phyloP scores from a whole-genome alignment of 2,888 invertebrate genomes.

The Isoperla grammatica region DNA sequence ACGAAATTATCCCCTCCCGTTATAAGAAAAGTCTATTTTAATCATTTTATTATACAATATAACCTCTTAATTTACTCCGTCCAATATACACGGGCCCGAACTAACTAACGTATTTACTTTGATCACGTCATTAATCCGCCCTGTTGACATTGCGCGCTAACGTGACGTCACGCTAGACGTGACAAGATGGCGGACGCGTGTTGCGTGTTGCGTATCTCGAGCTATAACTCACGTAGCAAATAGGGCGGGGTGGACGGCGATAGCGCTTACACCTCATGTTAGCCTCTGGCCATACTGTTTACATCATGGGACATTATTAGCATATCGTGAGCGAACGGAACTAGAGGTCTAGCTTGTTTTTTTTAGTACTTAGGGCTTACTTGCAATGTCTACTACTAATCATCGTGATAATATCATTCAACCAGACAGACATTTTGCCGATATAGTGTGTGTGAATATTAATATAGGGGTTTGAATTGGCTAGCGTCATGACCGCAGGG shows the following conservation, averaged over 20 bases:
- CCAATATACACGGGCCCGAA: slow-evolving; percentile 1
- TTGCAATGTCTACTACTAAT: neutral
- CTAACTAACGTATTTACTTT: slow-evolving; percentile 2
- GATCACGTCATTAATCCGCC: slow-evolving; percentile 10
- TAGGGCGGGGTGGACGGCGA: slow-evolving; percentile 22
- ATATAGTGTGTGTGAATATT: too few species aligned
- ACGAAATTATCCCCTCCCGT: slow-evolving; percentile 5
- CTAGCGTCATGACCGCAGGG: too few species aligned
- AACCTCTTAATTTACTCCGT: slow-evolving; percentile 4
- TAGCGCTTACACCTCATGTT: slow-evolving; percentile 1
- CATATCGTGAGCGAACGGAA: slow-evolving; percentile 3
- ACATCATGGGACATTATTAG: slow-evolving; percentile 6
- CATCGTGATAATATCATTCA: neutral
- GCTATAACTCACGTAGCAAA: slow-evolving; percentile 19
- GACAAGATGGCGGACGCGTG: slow-evolving; percentile 11
- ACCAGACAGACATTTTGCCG: too few species aligned
- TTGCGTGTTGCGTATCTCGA: slow-evolving; percentile 21
- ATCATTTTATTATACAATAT: slow-evolving; percentile 11
- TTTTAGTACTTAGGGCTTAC: too few species aligned
- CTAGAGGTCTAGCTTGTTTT: too few species aligned
- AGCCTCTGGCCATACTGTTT: too few species aligned
- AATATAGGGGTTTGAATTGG: too few species aligned
- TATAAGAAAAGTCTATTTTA: neutral
- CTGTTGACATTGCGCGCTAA: slow-evolving; percentile 19
- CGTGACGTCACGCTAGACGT: neutral